Evolutionary conservation across 1,140 invertebrate genomes (phyloP).

Genomic region (Pomacea maculata): DNA sequence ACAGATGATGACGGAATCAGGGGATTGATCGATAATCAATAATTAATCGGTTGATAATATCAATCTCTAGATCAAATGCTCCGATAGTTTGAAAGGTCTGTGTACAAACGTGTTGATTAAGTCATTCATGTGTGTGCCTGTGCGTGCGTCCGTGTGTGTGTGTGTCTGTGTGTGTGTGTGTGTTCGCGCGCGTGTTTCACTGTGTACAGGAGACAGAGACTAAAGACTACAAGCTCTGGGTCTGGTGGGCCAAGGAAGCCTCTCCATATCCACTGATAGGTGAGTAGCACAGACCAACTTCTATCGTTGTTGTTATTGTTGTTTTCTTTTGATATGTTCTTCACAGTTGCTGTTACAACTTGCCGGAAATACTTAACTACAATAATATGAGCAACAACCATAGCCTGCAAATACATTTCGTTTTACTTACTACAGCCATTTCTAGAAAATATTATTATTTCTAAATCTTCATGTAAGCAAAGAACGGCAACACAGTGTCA

Average conservation of each 20-base stretch:
- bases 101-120: too few species aligned
- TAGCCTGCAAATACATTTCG: background rate
- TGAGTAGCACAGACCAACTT: conserved; percentile 30
- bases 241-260: conserved; percentile 50
- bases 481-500: too few species aligned
- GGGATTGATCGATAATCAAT: too few species aligned
- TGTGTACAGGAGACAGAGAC: conserved; percentile 46
- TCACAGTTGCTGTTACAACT: background rate
- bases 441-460: background rate
- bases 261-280: conserved; percentile 57
- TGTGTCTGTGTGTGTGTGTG: background rate
- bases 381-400: too few species aligned
- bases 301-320: background rate
- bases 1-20: too few species aligned
- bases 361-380: background rate
- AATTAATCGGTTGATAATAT: too few species aligned
- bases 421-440: background rate
- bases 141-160: background rate
- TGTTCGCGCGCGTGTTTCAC: background rate
- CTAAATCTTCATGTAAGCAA: too few species aligned
- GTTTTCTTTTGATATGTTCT: background rate
- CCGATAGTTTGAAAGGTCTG: too few species aligned
- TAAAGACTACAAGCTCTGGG: conserved; percentile 59
- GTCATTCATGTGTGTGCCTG: background rate
- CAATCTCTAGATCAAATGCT: too few species aligned